A percentile compares a stretch with the other conserved stretches of the same genome.
These are phyloP conservation scores for Leptinotarsa defecta DNA, from an alignment of 1,140 invertebrate species.

Conservation along the genomic window DNA sequence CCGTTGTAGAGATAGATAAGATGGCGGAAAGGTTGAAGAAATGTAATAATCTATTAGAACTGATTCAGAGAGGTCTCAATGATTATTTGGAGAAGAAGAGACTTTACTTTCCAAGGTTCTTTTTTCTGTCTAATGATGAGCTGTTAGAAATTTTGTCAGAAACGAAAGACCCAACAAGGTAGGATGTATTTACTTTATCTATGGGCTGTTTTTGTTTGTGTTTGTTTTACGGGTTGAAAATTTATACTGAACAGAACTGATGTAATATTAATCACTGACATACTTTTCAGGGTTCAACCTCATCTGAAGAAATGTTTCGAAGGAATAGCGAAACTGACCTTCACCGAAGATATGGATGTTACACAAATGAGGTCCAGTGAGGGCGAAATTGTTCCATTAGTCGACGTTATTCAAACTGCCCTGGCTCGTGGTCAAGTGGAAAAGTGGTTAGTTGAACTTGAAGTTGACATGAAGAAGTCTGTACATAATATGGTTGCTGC, in stretches of 20 bases:
- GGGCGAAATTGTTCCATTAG: conserved; percentile 79
- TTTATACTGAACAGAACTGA: not conserved
- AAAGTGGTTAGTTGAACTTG: conserved; percentile 93
- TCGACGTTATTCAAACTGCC: conserved; percentile 81
- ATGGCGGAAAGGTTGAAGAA: conserved; percentile 91
- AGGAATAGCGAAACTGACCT: conserved; percentile 84
- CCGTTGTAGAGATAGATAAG: conserved; percentile 88
- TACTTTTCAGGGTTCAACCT: conserved; percentile 80
- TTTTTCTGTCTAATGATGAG: conserved; percentile 97
- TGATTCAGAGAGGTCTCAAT: conserved; percentile 91
- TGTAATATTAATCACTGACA: not conserved
- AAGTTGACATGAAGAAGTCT: conserved; percentile 88
- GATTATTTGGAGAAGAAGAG: conserved; percentile 96
- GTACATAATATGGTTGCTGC: conserved; percentile 71
- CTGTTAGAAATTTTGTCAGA: conserved; percentile 94
- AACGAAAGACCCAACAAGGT: conserved; percentile 94
- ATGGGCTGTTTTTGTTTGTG: too few relatives aligned
- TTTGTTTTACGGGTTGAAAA: too few relatives aligned
- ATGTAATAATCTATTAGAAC: conserved; percentile 82
- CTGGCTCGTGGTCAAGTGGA: conserved; percentile 94
- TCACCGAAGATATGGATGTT: conserved; percentile 86
- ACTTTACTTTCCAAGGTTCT: conserved; percentile 92
- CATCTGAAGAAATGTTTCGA: conserved; percentile 97
- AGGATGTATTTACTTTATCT: conserved; percentile 31
- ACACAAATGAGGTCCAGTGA: conserved; percentile 90